These are phyloP conservation scores for Coptodon bakossiorum DNA, from an alignment of 2,113 vertebrate species.

Conservation along the genomic window DNA sequence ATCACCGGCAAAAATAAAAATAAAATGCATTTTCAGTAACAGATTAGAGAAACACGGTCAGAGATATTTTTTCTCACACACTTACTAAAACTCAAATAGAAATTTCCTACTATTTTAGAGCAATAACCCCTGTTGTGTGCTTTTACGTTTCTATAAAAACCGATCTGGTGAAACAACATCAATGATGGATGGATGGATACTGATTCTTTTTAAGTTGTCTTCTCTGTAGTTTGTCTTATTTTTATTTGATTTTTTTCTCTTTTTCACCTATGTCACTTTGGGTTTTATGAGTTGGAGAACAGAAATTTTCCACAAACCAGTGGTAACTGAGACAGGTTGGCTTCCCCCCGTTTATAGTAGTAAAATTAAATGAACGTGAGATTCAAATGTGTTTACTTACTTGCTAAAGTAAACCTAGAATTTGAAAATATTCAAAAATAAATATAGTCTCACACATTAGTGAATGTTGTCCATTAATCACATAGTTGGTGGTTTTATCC, in stretches of 20 bases:
- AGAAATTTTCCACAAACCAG: neutral
- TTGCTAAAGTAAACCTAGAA: neutral
- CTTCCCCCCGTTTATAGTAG: neutral
- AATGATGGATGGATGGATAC: neutral
- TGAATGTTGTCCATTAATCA: neutral
- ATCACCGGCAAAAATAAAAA: neutral
- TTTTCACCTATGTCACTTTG: neutral
- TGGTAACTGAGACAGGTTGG: neutral
- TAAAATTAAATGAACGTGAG: neutral
- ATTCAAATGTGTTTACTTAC: neutral
- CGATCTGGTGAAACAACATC: neutral
- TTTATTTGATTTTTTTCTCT: neutral
- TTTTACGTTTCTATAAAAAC: neutral
- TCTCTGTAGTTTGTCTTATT: neutral
- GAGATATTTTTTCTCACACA: neutral
- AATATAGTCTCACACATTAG: neutral
- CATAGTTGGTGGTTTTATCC: neutral
- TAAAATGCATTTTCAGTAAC: neutral
- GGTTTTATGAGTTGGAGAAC: neutral
- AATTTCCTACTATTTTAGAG: neutral
- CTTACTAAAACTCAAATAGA: neutral
- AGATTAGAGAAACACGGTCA: neutral
- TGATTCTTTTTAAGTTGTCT: neutral
- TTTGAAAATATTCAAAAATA: neutral
- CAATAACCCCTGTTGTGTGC: neutral